Evolutionary conservation across 2,113 vertebrate species (phyloP).

Genomic region (Otis tarda): DNA sequence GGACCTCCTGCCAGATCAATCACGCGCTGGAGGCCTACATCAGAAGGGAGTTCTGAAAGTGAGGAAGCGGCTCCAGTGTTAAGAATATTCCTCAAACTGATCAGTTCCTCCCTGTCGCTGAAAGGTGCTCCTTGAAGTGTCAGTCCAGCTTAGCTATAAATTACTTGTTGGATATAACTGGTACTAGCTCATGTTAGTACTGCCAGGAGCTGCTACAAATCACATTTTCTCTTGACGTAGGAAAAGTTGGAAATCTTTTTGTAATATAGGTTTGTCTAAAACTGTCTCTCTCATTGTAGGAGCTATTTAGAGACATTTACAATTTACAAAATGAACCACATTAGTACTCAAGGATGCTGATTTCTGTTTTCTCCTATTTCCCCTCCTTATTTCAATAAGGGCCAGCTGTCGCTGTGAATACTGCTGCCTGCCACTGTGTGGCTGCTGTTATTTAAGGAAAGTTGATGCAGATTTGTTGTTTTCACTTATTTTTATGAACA

Average conservation of each 20-base stretch:
- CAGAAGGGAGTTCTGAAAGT: neutral
- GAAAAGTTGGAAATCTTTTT: neutral
- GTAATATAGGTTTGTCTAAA: neutral
- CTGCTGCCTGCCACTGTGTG: neutral
- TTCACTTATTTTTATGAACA: neutral
- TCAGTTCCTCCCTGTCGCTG: neutral
- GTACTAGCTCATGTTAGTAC: neutral
- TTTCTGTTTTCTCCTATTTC: neutral
- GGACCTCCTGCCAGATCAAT: neutral
- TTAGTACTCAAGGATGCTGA: neutral
- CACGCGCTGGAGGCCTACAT: neutral
- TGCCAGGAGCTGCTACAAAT: neutral
- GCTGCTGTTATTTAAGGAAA: constrained; percentile 44
- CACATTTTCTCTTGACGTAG: neutral
- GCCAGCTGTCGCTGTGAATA: neutral
- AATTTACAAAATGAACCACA: fast-evolving
- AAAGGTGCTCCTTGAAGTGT: neutral
- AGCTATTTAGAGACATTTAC: neutral
- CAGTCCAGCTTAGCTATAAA: neutral
- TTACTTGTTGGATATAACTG: neutral
- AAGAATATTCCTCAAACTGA: neutral
- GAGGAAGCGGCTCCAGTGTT: neutral
- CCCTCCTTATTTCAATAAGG: neutral
- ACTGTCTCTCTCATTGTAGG: fast-evolving
- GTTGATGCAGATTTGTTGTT: constrained; percentile 13